Evolutionary conservation across 2,888 invertebrate species (phyloP), one percentile per base, ranked within the genome.

Genomic region (Nycteola revayana): DNA sequence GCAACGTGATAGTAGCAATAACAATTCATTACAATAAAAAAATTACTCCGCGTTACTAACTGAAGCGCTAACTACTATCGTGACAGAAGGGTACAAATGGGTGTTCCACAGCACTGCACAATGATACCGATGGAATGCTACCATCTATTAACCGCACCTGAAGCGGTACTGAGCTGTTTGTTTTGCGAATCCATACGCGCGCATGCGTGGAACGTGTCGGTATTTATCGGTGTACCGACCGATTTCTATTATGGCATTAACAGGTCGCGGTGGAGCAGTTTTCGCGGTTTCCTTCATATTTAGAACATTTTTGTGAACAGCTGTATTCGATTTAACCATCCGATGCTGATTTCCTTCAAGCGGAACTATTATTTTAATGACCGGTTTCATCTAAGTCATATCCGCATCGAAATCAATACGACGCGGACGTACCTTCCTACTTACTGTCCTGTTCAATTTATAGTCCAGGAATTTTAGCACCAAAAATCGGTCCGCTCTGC

Each of bases 191-290:
- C 34, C 38, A 51, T 34, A 33, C 49, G 44, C 44, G 55, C 72
- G 70, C 69, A 67, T 70, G 72, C 66, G 72, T 53, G 37, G 45
- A 61, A 61, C 59, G 60, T 59, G 59, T 40, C 31, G 61, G 56
- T 49, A 60, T 66, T 61, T 63, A 54, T 54, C 49, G 49, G 32
- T 42, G 44, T 46, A 50, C 46, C 47, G 52, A 43, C 49, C 47
- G 66, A 65, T 68, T 70, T 68, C 65, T 68, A 68, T 69, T 60
- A 65, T 52, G 51, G 49, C 46, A 52, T 51, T 65, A 47, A 43
- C 43, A 40, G 39, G 36, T 42, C 35, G 30, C 40, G 44, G 41
- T 46, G 44, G 41, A 42, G 42, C 44, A 45, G 36, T 41, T 48
- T 43, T 53, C 32, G 39, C 34, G 39, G 42, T 55, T 55, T 58